Conservation (phyloP, 1,140 invertebrate genomes). For the Hyphantria cunea region DNA sequence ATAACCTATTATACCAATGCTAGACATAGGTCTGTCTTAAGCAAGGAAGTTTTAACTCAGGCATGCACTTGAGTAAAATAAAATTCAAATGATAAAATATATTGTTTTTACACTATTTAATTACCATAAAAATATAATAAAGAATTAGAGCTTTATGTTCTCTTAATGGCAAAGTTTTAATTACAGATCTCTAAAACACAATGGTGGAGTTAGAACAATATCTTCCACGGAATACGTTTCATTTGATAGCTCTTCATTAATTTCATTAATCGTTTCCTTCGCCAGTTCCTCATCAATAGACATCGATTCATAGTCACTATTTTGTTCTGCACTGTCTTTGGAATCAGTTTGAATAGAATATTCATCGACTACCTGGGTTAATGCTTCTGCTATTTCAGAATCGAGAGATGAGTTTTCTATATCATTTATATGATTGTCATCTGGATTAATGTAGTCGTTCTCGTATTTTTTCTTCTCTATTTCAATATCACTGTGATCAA, state of each 20-base stretch:
- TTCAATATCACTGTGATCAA: conserved; percentile 5
- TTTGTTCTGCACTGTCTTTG: conserved; percentile 6
- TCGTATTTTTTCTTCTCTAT: background rate
- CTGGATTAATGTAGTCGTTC: background rate
- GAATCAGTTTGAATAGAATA: conserved; percentile 28
- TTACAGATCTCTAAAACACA: conserved; percentile 48
- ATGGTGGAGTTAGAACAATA: conserved; percentile 61
- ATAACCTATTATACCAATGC: no score
- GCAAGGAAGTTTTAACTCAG: no score
- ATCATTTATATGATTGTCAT: background rate
- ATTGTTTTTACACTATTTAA: no score
- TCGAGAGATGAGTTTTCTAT: conserved; percentile 19
- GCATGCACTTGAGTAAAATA: no score
- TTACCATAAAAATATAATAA: no score
- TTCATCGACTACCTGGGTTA: conserved; percentile 57
- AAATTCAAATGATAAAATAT: no score
- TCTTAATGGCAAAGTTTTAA: no score
- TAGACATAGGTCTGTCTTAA: no score
- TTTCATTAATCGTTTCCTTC: conserved; percentile 59
- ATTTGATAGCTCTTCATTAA: conserved; percentile 46
- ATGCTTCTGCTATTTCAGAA: conserved; percentile 52
- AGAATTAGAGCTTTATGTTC: no score
- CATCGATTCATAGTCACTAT: conserved; percentile 29
- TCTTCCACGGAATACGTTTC: conserved; percentile 33
- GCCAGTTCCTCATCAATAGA: conserved; percentile 57